Conservation (phyloP, 2,113 vertebrate genomes). For the Leucopsar rothschildi region DNA sequence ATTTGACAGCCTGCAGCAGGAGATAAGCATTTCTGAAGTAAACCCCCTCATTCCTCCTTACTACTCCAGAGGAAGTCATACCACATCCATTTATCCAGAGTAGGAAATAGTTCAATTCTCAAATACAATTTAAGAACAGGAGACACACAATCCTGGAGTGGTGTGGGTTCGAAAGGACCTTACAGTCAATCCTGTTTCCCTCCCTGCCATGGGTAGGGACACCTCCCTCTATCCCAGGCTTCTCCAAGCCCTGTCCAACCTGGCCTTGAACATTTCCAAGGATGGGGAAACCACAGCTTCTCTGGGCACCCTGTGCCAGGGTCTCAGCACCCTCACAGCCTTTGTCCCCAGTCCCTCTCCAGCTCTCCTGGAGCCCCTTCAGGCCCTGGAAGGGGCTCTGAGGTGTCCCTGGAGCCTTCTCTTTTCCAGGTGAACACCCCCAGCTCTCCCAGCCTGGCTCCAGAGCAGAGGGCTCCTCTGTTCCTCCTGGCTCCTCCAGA, state of each 20-base stretch:
- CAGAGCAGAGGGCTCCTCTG: neutral
- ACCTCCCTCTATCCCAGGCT: neutral
- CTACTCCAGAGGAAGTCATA: neutral
- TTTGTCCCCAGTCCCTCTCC: neutral
- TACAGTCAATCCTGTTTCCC: neutral
- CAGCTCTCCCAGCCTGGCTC: neutral
- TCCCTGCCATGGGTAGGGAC: neutral
- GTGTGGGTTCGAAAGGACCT: neutral
- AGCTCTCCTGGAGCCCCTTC: neutral
- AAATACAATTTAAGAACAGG: neutral
- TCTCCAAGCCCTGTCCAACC: rapidly evolving
- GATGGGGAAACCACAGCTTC: neutral
- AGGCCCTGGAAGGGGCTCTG: neutral
- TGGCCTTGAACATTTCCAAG: neutral
- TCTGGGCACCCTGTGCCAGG: neutral
- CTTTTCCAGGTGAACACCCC: neutral
- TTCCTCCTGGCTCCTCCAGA: no score
- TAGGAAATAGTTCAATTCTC: neutral
- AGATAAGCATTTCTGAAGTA: neutral
- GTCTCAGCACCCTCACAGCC: neutral
- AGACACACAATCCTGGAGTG: neutral
- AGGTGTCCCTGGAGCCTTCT: neutral
- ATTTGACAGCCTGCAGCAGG: neutral
- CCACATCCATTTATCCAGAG: rapidly evolving
- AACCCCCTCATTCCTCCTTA: neutral